A percentile compares a stretch with the other conserved stretches of the same genome.
phyloP scores from a whole-genome alignment of 2,113 vertebrate genomes.

The Macroglossus sobrinus region DNA sequence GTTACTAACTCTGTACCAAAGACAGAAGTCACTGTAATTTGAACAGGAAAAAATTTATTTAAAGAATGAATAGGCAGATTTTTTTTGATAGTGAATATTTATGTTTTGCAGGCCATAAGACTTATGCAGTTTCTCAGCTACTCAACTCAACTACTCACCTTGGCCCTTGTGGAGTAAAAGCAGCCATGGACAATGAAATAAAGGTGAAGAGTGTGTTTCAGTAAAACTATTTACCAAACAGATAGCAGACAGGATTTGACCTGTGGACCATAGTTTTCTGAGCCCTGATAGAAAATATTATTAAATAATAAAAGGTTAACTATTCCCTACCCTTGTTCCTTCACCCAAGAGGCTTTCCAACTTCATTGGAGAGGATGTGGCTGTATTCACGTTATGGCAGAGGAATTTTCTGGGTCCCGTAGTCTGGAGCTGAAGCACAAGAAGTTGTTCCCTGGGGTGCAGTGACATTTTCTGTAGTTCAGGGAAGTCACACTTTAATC shows the following conservation, averaged over 20 bases:
- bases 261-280: background rate
- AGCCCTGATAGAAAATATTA: background rate
- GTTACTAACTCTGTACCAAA: background rate
- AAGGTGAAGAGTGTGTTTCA: background rate
- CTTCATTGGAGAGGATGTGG: background rate
- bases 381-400: background rate
- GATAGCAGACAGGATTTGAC: background rate
- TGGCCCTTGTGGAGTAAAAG: background rate
- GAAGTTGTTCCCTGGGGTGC: background rate
- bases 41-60: background rate
- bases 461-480: background rate
- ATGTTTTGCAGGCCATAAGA: background rate
- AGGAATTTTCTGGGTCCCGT: background rate
- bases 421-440: background rate
- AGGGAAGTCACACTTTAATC: background rate
- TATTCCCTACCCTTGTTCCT: rapidly evolving
- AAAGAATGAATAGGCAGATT: background rate
- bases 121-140: background rate
- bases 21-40: background rate
- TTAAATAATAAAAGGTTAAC: background rate
- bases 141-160: background rate
- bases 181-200: background rate
- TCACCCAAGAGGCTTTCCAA: background rate
- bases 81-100: background rate
- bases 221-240: background rate